Evolutionary conservation across 1,140 invertebrate species (phyloP).

Genomic region (Planococcus citri): DNA sequence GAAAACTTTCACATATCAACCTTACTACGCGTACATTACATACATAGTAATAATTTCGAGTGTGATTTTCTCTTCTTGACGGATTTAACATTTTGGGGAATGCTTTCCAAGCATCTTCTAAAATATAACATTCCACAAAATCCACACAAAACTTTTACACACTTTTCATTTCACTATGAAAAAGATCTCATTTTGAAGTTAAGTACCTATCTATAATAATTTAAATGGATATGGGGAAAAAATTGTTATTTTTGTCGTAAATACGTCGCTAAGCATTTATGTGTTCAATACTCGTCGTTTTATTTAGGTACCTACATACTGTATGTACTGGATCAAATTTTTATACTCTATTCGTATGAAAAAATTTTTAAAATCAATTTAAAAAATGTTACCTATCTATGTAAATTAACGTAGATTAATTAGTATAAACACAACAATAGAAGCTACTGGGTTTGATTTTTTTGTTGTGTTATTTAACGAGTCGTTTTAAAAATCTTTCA

Average conservation of each 20-base stretch:
- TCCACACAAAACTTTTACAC: neutral
- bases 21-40: too few relatives aligned
- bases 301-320: neutral
- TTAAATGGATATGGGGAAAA: neutral
- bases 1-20: neutral
- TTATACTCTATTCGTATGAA: neutral
- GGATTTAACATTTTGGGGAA: neutral
- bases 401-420: neutral
- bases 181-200: constrained; percentile 1
- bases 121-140: neutral
- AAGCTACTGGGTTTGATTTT: neutral
- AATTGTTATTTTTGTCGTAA: neutral
- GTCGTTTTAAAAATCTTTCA: neutral
- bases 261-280: constrained; percentile 1
- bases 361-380: neutral
- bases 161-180: neutral
- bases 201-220: neutral
- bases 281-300: constrained; percentile 9
- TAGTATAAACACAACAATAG: neutral
- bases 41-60: neutral
- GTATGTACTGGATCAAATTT: too few relatives aligned
- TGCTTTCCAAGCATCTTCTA: neutral
- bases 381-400: neutral
- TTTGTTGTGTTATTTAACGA: neutral
- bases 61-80: neutral